Evolutionary conservation across 2,113 vertebrate species (phyloP).

Genomic region (Numida meleagris): DNA sequence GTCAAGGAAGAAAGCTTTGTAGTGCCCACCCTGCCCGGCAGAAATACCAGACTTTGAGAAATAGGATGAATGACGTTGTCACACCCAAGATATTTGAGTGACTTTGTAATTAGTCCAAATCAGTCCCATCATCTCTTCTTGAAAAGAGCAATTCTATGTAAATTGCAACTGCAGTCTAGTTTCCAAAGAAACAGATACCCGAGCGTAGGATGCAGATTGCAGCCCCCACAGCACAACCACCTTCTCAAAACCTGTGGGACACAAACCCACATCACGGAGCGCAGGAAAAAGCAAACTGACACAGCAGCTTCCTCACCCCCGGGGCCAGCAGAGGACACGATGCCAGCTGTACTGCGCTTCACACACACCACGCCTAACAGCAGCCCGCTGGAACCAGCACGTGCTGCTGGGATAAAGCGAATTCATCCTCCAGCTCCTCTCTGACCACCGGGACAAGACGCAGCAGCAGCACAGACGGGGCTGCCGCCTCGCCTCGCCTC

Average conservation of each 20-base stretch:
- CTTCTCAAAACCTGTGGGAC: rapidly evolving
- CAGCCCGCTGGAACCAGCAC: background rate
- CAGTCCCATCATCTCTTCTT: background rate
- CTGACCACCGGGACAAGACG: background rate
- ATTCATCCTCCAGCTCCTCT: background rate
- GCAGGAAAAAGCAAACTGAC: background rate
- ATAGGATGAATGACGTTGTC: background rate
- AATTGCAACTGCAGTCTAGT: background rate
- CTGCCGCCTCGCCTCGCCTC: background rate
- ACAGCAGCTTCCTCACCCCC: background rate
- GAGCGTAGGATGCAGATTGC: background rate
- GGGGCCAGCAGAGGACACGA: background rate
- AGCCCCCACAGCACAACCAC: background rate
- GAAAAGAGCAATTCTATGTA: background rate
- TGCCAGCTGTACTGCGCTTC: background rate
- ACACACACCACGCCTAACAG: rapidly evolving
- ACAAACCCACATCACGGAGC: rapidly evolving
- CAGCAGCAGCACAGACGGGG: too few species aligned
- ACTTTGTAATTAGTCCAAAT: background rate
- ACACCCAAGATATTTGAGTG: background rate
- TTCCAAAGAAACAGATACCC: background rate
- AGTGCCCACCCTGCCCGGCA: background rate
- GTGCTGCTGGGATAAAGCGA: background rate
- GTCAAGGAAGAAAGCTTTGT: background rate
- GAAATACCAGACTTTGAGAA: background rate